These are phyloP conservation scores for Ceratoteleas bidentatus DNA, from an alignment of 1,140 invertebrate species.

Conservation along the genomic window DNA sequence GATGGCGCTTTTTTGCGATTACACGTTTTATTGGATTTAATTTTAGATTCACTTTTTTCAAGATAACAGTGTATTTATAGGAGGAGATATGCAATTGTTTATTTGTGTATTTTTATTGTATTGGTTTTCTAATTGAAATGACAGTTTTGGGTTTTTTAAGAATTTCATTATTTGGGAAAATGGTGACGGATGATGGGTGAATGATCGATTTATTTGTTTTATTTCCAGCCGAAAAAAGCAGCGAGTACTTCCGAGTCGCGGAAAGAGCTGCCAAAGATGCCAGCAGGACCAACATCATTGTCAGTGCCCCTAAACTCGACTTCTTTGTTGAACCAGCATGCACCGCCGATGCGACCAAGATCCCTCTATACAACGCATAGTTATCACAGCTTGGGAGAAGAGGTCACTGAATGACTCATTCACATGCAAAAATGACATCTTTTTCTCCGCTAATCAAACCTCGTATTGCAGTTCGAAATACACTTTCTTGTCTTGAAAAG, in stretches of 20 bases:
- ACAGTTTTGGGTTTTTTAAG: too few species aligned
- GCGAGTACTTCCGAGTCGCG: slow-evolving; percentile 67
- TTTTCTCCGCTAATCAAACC: not conserved
- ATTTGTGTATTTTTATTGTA: too few species aligned
- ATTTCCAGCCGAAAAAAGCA: slow-evolving; percentile 60
- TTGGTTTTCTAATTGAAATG: too few species aligned
- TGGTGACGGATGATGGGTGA: too few species aligned
- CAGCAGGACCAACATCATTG: slow-evolving; percentile 60
- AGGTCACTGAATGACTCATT: slow-evolving; percentile 70
- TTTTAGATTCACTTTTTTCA: too few species aligned
- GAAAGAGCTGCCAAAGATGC: slow-evolving; percentile 72
- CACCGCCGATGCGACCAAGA: slow-evolving; percentile 71
- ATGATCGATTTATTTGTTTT: not conserved
- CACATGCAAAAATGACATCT: slow-evolving; percentile 23
- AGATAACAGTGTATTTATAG: too few species aligned
- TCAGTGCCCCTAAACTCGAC: slow-evolving; percentile 55
- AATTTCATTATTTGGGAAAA: too few species aligned
- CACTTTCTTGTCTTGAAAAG: too few species aligned
- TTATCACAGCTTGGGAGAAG: slow-evolving; percentile 73
- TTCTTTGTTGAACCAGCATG: slow-evolving; percentile 65
- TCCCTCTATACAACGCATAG: slow-evolving; percentile 76
- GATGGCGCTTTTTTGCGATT: too few species aligned
- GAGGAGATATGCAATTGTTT: too few species aligned
- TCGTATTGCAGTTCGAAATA: too few species aligned
- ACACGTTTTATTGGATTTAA: too few species aligned